Conservation (phyloP, 1,140 invertebrate genomes). For the Drosophila nasuta region DNA sequence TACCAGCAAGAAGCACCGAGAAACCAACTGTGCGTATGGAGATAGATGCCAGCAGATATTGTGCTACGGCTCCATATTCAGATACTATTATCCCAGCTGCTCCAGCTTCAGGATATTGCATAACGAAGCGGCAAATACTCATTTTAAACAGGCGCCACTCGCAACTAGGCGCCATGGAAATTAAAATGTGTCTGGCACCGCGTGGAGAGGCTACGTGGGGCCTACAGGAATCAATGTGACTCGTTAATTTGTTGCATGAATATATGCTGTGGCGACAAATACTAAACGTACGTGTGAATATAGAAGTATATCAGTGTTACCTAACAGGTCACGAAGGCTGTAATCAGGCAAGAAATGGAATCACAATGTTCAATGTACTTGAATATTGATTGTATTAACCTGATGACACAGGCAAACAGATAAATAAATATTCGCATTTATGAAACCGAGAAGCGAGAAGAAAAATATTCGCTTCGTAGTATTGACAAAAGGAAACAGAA, state of each 20-base stretch:
- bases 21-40: constrained; percentile 29
- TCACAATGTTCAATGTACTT: constrained; percentile 1
- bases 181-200: constrained; percentile 34
- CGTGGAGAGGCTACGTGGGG: constrained; percentile 26
- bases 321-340: not conserved
- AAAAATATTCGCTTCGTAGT: not conserved
- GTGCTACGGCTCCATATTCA: not conserved
- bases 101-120: constrained; percentile 21
- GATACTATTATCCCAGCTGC: constrained; percentile 32
- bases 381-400: not conserved
- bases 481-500: not conserved
- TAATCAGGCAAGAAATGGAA: not conserved
- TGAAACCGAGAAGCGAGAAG: not conserved
- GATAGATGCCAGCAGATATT: not conserved
- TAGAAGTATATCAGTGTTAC: not conserved
- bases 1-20: constrained; percentile 17
- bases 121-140: constrained; percentile 19
- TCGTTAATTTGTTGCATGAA: constrained; percentile 9
- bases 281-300: not conserved
- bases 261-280: not conserved
- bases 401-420: not conserved
- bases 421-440: not conserved
- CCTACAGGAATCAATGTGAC: constrained; percentile 27
- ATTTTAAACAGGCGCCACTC: constrained; percentile 40
- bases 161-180: constrained; percentile 36